Percentiles rank a stretch among this genome's conserved stretches.
Conservation (phyloP, 2,797 vertebrate genomes). For the Rhinoraja longicauda region DNA sequence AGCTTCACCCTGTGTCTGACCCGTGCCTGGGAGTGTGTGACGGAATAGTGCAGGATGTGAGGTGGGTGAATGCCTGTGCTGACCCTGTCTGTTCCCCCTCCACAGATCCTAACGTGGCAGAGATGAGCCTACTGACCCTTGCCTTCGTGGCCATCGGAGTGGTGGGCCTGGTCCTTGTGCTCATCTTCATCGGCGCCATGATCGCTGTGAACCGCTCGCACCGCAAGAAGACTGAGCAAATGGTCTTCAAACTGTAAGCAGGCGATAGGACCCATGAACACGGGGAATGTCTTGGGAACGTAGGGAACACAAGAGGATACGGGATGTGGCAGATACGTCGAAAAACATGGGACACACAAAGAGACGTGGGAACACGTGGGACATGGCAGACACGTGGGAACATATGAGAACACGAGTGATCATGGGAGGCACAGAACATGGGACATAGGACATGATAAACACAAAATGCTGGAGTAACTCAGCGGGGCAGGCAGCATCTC, state of each 20-base stretch:
- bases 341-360: too few relatives aligned
- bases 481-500: too few relatives aligned
- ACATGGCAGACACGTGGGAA: too few relatives aligned
- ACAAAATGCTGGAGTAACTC: too few relatives aligned
- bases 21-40: too few relatives aligned
- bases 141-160: slow-evolving; percentile 67
- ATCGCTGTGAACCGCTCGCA: slow-evolving; percentile 73
- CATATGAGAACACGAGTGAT: too few relatives aligned
- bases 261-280: neutral
- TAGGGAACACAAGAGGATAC: slow-evolving; percentile 65
- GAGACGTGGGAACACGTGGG: too few relatives aligned
- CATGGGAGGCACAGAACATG: too few relatives aligned
- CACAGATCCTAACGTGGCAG: slow-evolving; percentile 41
- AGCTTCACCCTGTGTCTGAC: too few relatives aligned
- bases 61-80: too few relatives aligned
- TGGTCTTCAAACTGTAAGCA: slow-evolving; percentile 60
- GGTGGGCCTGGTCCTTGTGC: slow-evolving; percentile 61
- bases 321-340: neutral
- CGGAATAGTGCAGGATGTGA: too few relatives aligned
- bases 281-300: neutral
- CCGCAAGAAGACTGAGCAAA: slow-evolving; percentile 70
- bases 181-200: slow-evolving; percentile 67
- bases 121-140: slow-evolving; percentile 52
- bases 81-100: neutral
- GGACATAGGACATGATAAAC: neutral